Evolutionary conservation across 2,888 invertebrate species (phyloP), one percentile per base, ranked within the genome.

Genomic region (Oscheius sp.): DNA sequence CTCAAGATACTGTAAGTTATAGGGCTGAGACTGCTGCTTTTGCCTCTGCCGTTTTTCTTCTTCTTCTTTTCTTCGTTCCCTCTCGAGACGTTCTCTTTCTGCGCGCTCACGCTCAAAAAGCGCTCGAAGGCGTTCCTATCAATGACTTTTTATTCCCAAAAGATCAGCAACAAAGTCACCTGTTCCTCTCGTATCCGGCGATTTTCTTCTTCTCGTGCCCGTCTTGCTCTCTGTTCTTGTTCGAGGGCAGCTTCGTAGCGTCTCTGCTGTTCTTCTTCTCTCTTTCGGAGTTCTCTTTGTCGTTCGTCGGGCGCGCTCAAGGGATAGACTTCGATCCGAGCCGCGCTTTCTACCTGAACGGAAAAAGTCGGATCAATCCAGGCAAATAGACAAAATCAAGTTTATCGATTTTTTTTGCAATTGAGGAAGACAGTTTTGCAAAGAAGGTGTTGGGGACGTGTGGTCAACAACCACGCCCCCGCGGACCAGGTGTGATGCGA

Each of bases 311-410:
- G 80, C 58, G 78, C 81, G 69, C 74, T 82, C 66, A 87, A 77
- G 41, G 87, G 87, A 75, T 84, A 88, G 69, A 87, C 87, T 77
- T 88, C 86, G 76, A 87, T 86, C 58, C 83, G 85, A 56, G 85
- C 87, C 69, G 84, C 78, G 79, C 82, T 83, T 70, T 88, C 84
- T 75, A 84, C 86, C 87, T 87, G 78, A 52, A 87, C 79, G 59
- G 35, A 35, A 35, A 35, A 35, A 35, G 35, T 35, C 35, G 35
- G 35, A 35, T 35, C 35, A 35, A 35, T 59, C n/a, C 23, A 46
- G 46, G 27, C 23, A 46, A 64, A 27, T n/a, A 46, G 25, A 45
- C 64, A 66, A 43, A 25, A 72, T 55, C 66, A 53, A 64, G 29
- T 56, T 58, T 56, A 35, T 43, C 56, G 21, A 61, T 61, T 43